Evolutionary conservation across 2,113 vertebrate species (phyloP).

Genomic region (Lamprologus speciosus): DNA sequence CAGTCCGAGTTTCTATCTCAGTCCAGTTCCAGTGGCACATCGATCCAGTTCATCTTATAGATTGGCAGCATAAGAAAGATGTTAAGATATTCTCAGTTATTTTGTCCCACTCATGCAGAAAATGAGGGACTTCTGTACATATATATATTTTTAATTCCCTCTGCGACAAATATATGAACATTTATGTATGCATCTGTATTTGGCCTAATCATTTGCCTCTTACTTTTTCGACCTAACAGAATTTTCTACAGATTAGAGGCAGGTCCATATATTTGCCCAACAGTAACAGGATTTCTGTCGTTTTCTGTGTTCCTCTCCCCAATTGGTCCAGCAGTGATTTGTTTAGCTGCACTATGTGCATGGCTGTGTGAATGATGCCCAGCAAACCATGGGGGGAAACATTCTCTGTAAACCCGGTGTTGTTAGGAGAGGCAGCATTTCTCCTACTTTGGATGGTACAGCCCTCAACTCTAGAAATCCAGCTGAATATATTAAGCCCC

Average conservation of each 20-base stretch:
- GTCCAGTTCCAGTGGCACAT: not conserved
- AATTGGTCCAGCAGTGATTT: not conserved
- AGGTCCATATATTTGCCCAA: not conserved
- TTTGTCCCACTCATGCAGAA: not conserved
- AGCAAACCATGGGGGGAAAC: not conserved
- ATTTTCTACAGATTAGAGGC: not conserved
- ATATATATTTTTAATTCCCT: rapidly evolving
- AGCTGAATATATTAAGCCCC: not conserved
- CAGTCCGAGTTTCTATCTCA: not conserved
- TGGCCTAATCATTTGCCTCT: not conserved
- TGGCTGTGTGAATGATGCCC: not conserved
- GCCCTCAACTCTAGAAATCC: not conserved
- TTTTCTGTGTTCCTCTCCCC: not conserved
- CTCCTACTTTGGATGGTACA: not conserved
- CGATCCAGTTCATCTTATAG: not conserved
- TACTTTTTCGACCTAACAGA: not conserved
- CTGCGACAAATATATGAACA: not conserved
- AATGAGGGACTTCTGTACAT: not conserved
- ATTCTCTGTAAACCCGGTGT: not conserved
- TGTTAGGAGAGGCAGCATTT: not conserved
- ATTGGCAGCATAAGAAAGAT: not conserved
- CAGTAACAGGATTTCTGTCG: not conserved
- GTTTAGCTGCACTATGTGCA: not conserved
- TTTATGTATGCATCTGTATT: not conserved
- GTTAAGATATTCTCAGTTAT: not conserved